Evolutionary conservation across 2,113 vertebrate species (phyloP), one percentile per base, ranked within the genome.

Genomic region (Aegithalos caudatus): DNA sequence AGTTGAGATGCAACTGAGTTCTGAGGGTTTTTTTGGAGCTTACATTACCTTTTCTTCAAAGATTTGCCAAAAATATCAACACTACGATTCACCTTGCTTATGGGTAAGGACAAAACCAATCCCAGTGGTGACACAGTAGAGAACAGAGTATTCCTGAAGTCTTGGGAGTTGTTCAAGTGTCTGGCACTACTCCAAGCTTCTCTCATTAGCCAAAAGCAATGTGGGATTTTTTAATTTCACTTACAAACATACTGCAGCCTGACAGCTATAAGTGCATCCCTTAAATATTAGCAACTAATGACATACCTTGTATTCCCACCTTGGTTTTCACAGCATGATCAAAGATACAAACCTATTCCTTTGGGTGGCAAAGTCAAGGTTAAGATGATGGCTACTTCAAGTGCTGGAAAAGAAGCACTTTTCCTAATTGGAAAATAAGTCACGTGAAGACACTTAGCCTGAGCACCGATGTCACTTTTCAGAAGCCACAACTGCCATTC

Each of bases 231-330:
- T 61, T 2, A 53, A 61, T 73, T 64, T 84, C 77, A 45, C 37
- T 81, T 80, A 62, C 23, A 69, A 56, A 38, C 28, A 58, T 16
- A 45, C 29, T 27, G 38, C 9, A 64, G 31, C 18, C 28, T 14
- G 18, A 45, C 14, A 45, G 37, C n/a, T 62, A 0, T 2, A 84
- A 62, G 18, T 4, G 3, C 17, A 71, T 6, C 56, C 42, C 53
- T 57, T 80, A n/a, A 48, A n/a, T 21, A 66, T 17, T 45, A 42
- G 54, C 37, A 73, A 54, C 45, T 66, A 38, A 67, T n/a, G 33
- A 60, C 47, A 56, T 4, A 57, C 3, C 25, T 22, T 0, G 0
- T 45, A 81, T 48, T 70, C 35, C 31, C 20, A 33, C 11, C 35
- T 73, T 10, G 35, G 31, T 77, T 81, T 84, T n/a, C 31, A 74